Base-by-base conservation (phyloP, 2,888 invertebrate genomes). In the Tethea ocularis region DNA sequence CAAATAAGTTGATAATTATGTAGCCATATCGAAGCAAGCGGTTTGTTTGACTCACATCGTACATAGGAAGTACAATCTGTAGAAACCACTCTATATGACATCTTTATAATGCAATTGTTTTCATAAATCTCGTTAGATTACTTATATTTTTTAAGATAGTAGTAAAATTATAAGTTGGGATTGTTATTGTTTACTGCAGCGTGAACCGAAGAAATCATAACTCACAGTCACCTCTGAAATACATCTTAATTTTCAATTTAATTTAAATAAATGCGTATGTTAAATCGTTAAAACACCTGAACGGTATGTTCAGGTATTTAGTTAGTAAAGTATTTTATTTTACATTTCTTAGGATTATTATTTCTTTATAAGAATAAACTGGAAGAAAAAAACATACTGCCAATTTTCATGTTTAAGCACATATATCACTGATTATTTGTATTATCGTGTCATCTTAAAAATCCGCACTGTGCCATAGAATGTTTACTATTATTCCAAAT, bases 101-200 rank as follows among this genome's bases (percentile, higher is more conserved):
- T 76, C 67, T 67, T 68, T 20, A 46, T 73, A 86, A 89, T 88
- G 88, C 90, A 89, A 89, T 84, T 82, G 73, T 78, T 82, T 78
- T 74, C 68, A 73, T 78, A 73, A 77, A 89, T 90, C 89, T 91
- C 89, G 80, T 84, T 88, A 87, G 84, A 67, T 78, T 78, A 29
- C 36, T n/a, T 29, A 54, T 17, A 54, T 17, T 17, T 36, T 53
- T n/a, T 23, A 46, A n/a, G 24, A 17, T 51, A 57, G 29, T 26
- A 29, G 13, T 57, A 51, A 51, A 46, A 17, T 51, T 51, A 15
- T 17, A n/a, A 51, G 33, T 20, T 22, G 54, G 20, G 29, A n/a
- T 53, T 13, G 20, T 20, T 20, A 13, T 33, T 2, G 10, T 33
- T 36, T 33, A 29, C 13, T 53, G 17, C 53, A 10, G 17, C 20